Evolutionary conservation across 2,888 invertebrate species (phyloP).

Genomic region (Epistrophe grossulariae): DNA sequence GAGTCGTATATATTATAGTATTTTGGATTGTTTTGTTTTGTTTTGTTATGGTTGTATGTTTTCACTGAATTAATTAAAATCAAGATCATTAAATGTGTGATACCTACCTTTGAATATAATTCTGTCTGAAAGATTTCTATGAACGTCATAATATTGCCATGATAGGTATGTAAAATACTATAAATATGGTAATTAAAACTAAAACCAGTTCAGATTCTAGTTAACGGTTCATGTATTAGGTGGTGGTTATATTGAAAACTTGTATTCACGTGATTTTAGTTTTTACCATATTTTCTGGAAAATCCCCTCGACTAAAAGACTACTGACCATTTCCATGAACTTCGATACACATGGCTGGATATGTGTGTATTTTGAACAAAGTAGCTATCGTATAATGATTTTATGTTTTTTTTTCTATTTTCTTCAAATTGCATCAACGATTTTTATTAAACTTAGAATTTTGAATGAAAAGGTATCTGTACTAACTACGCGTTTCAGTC

Average conservation of each 20-base stretch:
- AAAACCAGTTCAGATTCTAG: constrained; percentile 32
- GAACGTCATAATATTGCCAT: constrained; percentile 18
- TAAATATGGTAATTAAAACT: not conserved
- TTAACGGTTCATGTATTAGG: constrained; percentile 25
- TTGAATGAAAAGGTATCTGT: too few relatives aligned
- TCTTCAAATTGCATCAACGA: too few relatives aligned
- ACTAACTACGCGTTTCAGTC: too few relatives aligned
- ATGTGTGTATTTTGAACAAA: not conserved
- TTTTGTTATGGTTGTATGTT: not conserved
- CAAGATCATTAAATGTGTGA: constrained; percentile 14
- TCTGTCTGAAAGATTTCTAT: constrained; percentile 11
- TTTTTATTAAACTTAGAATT: too few relatives aligned
- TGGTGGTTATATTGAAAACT: constrained; percentile 27
- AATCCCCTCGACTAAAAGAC: constrained; percentile 9
- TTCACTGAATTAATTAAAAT: constrained; percentile 25
- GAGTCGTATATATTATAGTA: not conserved
- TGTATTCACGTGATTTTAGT: constrained; percentile 9
- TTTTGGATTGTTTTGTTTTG: not conserved
- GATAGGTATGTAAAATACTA: not conserved
- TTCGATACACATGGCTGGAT: constrained; percentile 1
- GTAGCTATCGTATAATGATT: too few relatives aligned
- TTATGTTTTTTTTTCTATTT: too few relatives aligned
- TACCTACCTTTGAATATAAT: not conserved
- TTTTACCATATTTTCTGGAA: constrained; percentile 26
- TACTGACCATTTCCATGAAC: constrained; percentile 48